A percentile compares a stretch with the other conserved stretches of the same genome.
Conservation (phyloP, 2,113 vertebrate species). For the Atrichornis clamosus region DNA sequence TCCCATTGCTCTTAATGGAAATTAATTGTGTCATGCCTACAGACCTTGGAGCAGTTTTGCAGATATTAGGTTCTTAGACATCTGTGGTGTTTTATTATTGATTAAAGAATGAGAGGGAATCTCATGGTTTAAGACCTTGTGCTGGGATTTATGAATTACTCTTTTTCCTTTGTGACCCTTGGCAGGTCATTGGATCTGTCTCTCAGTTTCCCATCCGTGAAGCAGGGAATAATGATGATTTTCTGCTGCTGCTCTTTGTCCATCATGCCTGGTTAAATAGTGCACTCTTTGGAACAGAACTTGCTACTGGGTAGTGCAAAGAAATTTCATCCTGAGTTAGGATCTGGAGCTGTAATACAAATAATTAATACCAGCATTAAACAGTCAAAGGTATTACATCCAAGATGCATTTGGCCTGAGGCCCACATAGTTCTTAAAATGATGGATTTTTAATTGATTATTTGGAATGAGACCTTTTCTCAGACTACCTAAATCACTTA, state of each 20-base stretch:
- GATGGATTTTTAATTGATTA: conserved; percentile 69
- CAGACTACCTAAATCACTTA: conserved; percentile 49
- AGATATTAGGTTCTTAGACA: conserved; percentile 30
- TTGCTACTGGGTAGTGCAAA: neutral
- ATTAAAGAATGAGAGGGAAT: conserved; percentile 39
- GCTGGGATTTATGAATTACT: conserved; percentile 45
- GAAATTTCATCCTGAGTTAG: neutral
- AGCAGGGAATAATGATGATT: conserved; percentile 37
- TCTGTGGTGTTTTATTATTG: conserved; percentile 34
- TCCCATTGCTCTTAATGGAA: conserved; percentile 7
- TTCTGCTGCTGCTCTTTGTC: conserved; percentile 24
- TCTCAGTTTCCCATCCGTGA: conserved; percentile 24
- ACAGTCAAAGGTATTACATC: conserved; percentile 42
- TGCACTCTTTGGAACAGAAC: neutral
- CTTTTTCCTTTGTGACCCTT: conserved; percentile 28
- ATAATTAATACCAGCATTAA: conserved; percentile 43
- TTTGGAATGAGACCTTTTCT: conserved; percentile 53
- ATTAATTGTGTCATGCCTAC: neutral
- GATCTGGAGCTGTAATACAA: conserved; percentile 29
- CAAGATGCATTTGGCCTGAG: conserved; percentile 49
- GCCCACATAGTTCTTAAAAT: conserved; percentile 40
- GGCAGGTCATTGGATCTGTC: conserved; percentile 37
- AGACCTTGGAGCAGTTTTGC: conserved; percentile 38
- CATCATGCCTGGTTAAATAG: conserved; percentile 23
- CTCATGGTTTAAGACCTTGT: conserved; percentile 28